Evolutionary conservation across 2,888 invertebrate genomes (phyloP), one percentile per base, ranked within the genome.

Genomic region (Drosophila mulleri): DNA sequence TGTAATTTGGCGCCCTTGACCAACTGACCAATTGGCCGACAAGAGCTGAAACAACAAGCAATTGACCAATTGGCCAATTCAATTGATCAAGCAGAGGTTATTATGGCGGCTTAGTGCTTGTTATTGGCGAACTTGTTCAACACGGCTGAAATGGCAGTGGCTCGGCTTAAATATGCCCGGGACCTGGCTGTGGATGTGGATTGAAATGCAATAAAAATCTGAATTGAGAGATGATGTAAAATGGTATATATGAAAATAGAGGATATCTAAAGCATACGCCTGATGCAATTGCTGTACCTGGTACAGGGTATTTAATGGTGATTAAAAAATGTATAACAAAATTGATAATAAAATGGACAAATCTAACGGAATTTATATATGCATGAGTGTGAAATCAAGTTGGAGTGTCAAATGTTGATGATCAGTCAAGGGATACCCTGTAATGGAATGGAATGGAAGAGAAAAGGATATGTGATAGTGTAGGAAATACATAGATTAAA

Each of bases 41-140:
- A 48, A 6, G 26, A 26, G 7, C 23, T 12, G 12, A 11, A 42
- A 18, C 11, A 18, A 42, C 52, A 63, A 14, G 35, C 52, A 70
- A 58, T 52, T 63, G 32, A 7, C 52, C 53, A 71, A 64, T 47
- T 56, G 72, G n/a, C 32, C 57, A 64, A 47, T 72, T 64, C n/a
- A 52, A 58, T 42, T 71, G 44, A 58, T 37, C 52, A 53, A 26
- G 48, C 58, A 41, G 59, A 12, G 59, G 42, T 63, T 12, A 47
- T 72, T 72, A 60, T 59, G 65, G 44, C 29, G 54, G 66, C 59
- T 72, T 72, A 72, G 59, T 56, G 59, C 56, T 11, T 72, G 72
- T 72, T 65, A 72, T 64, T 66, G 45, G 52, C 62, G 39, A 60
- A 32, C 48, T 59, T 35, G 18, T 50, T 7, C 12, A 23, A 23